A percentile compares a stretch with the other conserved stretches of the same genome.
phyloP scores from a whole-genome alignment of 2,113 vertebrate species.

The Ammodytes marinus region DNA sequence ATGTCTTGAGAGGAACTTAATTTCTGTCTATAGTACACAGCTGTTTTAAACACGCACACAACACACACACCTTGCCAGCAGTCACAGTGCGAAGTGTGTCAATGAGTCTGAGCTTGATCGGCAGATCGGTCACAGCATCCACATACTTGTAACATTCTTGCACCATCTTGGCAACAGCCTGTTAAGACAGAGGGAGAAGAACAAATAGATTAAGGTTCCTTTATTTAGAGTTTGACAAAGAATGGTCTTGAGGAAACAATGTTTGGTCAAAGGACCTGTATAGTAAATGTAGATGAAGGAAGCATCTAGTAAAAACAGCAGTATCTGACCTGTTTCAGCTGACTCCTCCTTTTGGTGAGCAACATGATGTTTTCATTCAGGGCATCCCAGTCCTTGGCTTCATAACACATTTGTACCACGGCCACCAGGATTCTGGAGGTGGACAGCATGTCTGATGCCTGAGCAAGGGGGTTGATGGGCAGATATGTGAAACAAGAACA shows the following conservation, averaged over 20 bases:
- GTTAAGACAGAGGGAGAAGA: conserved; percentile 31
- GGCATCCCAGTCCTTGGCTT: conserved; percentile 97
- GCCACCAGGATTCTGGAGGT: conserved; percentile 97
- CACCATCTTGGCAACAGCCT: conserved; percentile 99
- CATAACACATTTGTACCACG: conserved; percentile 97
- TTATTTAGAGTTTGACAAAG: neutral
- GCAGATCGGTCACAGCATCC: conserved; percentile 91
- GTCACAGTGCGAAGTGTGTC: conserved; percentile 97
- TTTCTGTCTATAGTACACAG: neutral
- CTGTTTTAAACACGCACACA: neutral
- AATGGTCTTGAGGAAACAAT: neutral
- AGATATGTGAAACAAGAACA: conserved; percentile 4
- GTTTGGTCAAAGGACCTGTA: neutral
- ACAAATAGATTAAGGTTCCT: neutral
- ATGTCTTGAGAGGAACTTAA: neutral
- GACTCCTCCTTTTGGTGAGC: conserved; percentile 96
- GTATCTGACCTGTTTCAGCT: conserved; percentile 93
- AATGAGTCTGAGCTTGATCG: conserved; percentile 94
- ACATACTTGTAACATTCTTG: conserved; percentile 98
- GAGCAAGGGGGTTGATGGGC: conserved; percentile 4
- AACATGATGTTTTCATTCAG: conserved; percentile 99
- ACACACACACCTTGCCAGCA: conserved; percentile 92
- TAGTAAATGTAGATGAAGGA: neutral
- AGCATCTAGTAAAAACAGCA: neutral
- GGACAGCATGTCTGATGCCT: conserved; percentile 99